Base-by-base conservation (phyloP, 2,888 invertebrate species). In the Acronicta psi region DNA sequence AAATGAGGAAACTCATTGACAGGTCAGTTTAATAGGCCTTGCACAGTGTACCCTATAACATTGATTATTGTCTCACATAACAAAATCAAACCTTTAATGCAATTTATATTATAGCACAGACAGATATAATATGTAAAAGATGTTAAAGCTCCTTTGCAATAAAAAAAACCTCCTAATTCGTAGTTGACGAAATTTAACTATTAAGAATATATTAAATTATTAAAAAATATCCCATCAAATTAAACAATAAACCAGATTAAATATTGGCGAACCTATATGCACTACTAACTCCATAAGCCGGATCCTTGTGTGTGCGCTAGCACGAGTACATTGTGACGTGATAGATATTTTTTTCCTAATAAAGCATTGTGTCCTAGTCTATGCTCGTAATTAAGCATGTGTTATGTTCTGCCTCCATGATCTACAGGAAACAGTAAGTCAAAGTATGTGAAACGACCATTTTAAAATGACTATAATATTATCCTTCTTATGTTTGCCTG, bases 1-100 rank as follows among this genome's bases (percentile, higher is more conserved):
- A 98, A 96, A 98, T 98, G 97, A 97, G 98, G 95, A 98, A 98
- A 96, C 97, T 98, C 95, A 97, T 98, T 95, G 98, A 98, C 96
- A 98, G 98, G 98, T 98, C 96, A 97, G 96, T 97, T 90, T 79
- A 62, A 56, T 70, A 85, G 87, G 77, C 84, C 82, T 81, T 64
- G 76, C 80, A 71, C 71, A 72, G 68, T 69, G 74, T 71, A 74
- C 61, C 62, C 50, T 47, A 25, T 61, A 68, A 74, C 53, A 61
- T 46, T 54, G 51, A 59, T 59, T 55, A 59, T 59, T 65, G 49
- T 69, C 50, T 59, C 61, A 62, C 51, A 50, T 63, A 56, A 41
- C 11, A 47, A 42, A 50, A 51, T 34, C 8, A 1, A 46, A 43
- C 13, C 43, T 46, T 44, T 52, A 25, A 14, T 17, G 36, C n/a